Conservation (phyloP, 2,888 invertebrate genomes). For the Mythimna lalbum region DNA sequence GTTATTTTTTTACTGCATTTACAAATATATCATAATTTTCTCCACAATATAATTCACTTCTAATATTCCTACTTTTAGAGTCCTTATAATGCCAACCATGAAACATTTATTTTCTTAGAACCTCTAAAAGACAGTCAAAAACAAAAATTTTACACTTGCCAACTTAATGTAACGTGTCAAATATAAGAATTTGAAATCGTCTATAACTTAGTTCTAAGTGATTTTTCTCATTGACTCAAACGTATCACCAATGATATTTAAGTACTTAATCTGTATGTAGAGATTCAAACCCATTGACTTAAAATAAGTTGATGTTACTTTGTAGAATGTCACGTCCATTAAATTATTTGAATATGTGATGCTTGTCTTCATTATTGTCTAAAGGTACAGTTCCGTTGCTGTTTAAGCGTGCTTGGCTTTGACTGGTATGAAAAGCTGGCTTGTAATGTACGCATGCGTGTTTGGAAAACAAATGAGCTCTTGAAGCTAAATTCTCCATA, state of each 20-base stretch:
- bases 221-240: slow-evolving; percentile 65
- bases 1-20: neutral
- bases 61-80: neutral
- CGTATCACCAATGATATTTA: slow-evolving; percentile 68
- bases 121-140: slow-evolving; percentile 24
- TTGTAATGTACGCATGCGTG: no score
- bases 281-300: slow-evolving; percentile 29
- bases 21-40: neutral
- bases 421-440: neutral
- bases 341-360: slow-evolving; percentile 15
- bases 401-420: neutral
- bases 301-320: slow-evolving; percentile 25
- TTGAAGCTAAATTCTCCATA: neutral
- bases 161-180: slow-evolving; percentile 62
- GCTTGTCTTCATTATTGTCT: slow-evolving; percentile 9
- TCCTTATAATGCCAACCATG: no score
- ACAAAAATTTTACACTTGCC: slow-evolving; percentile 66
- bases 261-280: slow-evolving; percentile 68
- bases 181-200: slow-evolving; percentile 57
- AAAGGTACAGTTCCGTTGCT: neutral
- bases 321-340: slow-evolving; percentile 31
- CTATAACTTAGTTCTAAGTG: slow-evolving; percentile 63
- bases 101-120: slow-evolving; percentile 13
- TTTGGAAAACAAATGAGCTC: neutral
- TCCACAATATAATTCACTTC: neutral